phyloP scores from a whole-genome alignment of 2,113 vertebrate species.

The Osmerus eperlanus region DNA sequence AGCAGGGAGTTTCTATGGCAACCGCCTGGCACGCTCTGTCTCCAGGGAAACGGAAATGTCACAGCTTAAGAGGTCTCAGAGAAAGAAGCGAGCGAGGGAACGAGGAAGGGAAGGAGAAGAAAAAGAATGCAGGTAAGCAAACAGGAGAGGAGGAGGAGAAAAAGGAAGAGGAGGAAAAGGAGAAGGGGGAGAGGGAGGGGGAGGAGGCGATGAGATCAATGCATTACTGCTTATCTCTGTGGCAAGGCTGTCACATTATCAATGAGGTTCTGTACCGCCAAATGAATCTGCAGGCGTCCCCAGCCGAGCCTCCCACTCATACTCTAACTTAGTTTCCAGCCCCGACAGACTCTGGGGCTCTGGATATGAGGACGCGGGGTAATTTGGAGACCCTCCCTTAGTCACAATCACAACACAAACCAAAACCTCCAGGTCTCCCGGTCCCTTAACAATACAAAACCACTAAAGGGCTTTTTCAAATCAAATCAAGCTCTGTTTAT shows the following conservation, averaged over 20 bases:
- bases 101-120: slow-evolving; percentile 31
- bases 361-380: not conserved
- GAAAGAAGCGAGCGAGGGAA: slow-evolving; percentile 50
- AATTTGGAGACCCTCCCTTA: slow-evolving; percentile 50
- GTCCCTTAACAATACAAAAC: slow-evolving; percentile 34
- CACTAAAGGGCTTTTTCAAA: slow-evolving; percentile 36
- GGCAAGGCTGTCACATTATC: slow-evolving; percentile 53
- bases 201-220: slow-evolving; percentile 44
- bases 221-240: slow-evolving; percentile 48
- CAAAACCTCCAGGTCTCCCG: slow-evolving; percentile 30
- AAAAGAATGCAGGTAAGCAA: slow-evolving; percentile 51
- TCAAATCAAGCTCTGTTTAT: slow-evolving; percentile 63
- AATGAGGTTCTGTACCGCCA: slow-evolving; percentile 54
- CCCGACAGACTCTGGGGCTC: slow-evolving; percentile 34
- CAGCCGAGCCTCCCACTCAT: slow-evolving; percentile 42
- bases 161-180: slow-evolving; percentile 19
- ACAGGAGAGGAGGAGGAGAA: slow-evolving; percentile 34
- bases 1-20: slow-evolving; percentile 75
- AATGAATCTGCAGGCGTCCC: slow-evolving; percentile 55
- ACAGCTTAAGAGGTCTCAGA: slow-evolving; percentile 75
- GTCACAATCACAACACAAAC: slow-evolving; percentile 29
- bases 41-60: slow-evolving; percentile 83
- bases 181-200: slow-evolving; percentile 52
- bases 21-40: slow-evolving; percentile 75
- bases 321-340: slow-evolving; percentile 55